Evolutionary conservation across 2,888 invertebrate genomes (phyloP), one percentile per base, ranked within the genome.

Genomic region (Odontomyia ornata): DNA sequence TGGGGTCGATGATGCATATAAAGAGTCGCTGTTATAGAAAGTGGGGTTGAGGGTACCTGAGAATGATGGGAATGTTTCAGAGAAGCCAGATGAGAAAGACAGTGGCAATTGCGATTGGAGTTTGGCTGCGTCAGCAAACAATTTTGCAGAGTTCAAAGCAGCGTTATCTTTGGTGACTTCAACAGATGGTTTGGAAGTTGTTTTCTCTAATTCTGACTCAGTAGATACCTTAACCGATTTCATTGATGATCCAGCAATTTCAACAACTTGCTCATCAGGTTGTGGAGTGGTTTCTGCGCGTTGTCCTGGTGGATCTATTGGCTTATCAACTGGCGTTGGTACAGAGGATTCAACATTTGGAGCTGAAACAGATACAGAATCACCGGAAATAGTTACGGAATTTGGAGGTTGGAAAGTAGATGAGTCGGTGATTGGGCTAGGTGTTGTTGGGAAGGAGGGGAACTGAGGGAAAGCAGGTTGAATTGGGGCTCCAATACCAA

Each of bases 401-500:
- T 62, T 23, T 62, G 62, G 62, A 7, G 62, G 62, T 9, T 36
- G 36, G 36, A 36, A 36, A 57, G 21, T 9, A 11, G 25, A 15
- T 1, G 15, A 4, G n/a, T 23, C 62, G 13, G 25, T 27, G 15
- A 15, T 27, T 25, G 28, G 15, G 27, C 23, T 27, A 25, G 62
- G 25, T 62, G 23, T 25, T 1, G 23, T 15, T 62, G 62, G 62
- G 2, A 62, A 27, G 5, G 62, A 25, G 11, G 62, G 62, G 27
- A 27, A 36, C 9, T 36, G 36, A 36, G 36, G 36, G 36, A 36
- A 36, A 36, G 9, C 9, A 2, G 18, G n/a, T 18, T 23, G 21
- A 21, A 57, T 18, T 18, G 57, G 57, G 9, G 57, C 57, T 18
- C 57, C 57, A 57, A 57, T 57, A 18, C 57, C 57, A 23, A 57